These are phyloP conservation scores for Dromococcyx pavoninus DNA, from an alignment of 2,797 vertebrate genomes.

Conservation along the genomic window DNA sequence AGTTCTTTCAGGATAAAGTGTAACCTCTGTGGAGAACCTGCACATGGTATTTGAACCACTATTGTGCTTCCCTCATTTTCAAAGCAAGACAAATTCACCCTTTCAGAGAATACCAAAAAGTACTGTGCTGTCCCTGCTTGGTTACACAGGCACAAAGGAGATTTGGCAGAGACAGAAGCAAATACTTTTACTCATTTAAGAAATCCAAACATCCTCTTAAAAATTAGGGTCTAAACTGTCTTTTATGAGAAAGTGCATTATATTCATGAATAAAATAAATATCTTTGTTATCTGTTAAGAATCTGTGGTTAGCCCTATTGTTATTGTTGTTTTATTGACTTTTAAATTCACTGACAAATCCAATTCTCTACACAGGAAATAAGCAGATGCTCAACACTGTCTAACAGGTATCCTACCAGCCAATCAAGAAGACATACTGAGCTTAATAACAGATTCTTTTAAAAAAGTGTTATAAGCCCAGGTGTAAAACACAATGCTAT, in stretches of 20 bases:
- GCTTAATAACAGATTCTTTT: not conserved
- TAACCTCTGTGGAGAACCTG: slow-evolving; percentile 25
- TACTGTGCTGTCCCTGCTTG: slow-evolving; percentile 4
- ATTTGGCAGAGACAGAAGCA: not conserved
- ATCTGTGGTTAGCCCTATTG: not conserved
- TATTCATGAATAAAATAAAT: not conserved
- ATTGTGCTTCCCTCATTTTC: not conserved
- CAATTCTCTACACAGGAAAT: not conserved
- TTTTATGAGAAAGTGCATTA: not conserved
- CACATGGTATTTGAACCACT: not conserved
- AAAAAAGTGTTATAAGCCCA: not conserved
- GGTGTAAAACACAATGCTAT: not conserved
- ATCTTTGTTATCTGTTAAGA: not conserved
- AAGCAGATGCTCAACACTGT: not conserved
- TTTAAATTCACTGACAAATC: not conserved
- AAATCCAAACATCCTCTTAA: not conserved
- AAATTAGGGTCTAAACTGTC: slow-evolving; percentile 5
- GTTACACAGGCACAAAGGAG: not conserved
- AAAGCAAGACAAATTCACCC: not conserved
- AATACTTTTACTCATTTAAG: not conserved
- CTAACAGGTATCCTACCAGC: not conserved
- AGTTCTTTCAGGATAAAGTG: not conserved
- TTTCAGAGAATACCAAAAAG: not conserved
- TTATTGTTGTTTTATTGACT: not conserved
- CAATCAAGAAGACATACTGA: not conserved